phyloP scores from a whole-genome alignment of 2,797 vertebrate species.

The Crypturellus tataupa region DNA sequence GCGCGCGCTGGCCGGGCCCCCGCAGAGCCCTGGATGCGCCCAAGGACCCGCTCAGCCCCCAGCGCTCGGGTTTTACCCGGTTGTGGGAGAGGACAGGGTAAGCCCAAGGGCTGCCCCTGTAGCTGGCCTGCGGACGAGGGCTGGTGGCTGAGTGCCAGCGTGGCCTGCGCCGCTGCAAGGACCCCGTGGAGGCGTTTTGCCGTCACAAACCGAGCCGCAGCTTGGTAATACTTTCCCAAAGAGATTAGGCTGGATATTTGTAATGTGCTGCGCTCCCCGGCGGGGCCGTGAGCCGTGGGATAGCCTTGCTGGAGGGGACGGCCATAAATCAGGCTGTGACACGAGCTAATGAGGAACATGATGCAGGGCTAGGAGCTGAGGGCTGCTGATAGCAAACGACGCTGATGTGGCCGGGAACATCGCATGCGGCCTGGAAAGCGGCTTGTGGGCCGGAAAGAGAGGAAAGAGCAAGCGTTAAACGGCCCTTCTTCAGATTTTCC shows the following conservation, averaged over 20 bases:
- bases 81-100: background rate
- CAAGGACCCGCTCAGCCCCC: background rate
- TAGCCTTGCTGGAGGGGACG: background rate
- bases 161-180: rapidly evolving
- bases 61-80: rapidly evolving
- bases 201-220: rapidly evolving
- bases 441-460: background rate
- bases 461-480: background rate
- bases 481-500: background rate
- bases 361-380: background rate
- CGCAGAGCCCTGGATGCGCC: rapidly evolving
- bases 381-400: background rate
- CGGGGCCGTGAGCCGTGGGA: rapidly evolving
- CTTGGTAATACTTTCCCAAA: background rate
- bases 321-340: background rate
- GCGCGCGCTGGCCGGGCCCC: background rate
- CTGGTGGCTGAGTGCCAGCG: background rate
- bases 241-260: background rate
- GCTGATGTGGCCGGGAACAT: background rate
- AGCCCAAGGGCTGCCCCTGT: background rate
- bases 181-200: background rate
- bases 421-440: rapidly evolving
- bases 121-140: background rate
- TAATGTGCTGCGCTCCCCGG: background rate
- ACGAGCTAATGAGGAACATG: background rate